Conservation (phyloP, 2,797 vertebrate genomes). For the Heteromormyrus szaboi region DNA sequence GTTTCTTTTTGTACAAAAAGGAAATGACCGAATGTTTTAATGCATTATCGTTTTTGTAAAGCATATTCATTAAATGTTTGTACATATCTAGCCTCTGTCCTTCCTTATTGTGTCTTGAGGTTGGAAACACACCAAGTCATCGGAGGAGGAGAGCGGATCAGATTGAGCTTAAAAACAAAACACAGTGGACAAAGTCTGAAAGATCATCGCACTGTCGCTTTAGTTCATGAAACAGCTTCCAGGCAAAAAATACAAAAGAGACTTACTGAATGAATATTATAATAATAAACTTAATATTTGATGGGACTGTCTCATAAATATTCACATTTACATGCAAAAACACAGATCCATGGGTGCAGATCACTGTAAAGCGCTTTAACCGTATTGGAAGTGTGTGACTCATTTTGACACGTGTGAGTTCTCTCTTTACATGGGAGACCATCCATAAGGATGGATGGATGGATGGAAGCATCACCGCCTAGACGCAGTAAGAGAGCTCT, state of each 20-base stretch:
- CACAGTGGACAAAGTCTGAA: background rate
- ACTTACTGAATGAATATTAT: background rate
- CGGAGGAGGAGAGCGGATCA: background rate
- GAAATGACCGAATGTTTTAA: conserved; percentile 56
- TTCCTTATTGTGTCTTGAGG: conserved; percentile 34
- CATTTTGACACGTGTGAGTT: background rate
- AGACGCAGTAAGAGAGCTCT: conserved; percentile 39
- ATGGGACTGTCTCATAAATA: background rate
- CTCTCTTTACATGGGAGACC: background rate
- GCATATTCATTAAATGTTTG: conserved; percentile 93
- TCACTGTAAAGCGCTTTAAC: background rate
- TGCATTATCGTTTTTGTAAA: conserved; percentile 84
- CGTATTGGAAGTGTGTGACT: background rate
- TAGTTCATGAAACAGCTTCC: background rate
- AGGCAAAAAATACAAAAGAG: background rate
- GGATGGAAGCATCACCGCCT: conserved; percentile 50
- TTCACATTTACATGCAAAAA: background rate
- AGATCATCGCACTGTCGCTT: background rate
- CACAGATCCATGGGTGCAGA: conserved; percentile 50
- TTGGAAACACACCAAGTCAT: background rate
- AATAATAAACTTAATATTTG: background rate
- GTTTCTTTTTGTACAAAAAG: conserved; percentile 49
- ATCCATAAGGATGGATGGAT: background rate
- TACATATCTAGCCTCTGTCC: conserved; percentile 70
- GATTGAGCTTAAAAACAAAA: background rate